Base-by-base conservation (phyloP, 2,888 invertebrate species). In the Pherbina coryleti region DNA sequence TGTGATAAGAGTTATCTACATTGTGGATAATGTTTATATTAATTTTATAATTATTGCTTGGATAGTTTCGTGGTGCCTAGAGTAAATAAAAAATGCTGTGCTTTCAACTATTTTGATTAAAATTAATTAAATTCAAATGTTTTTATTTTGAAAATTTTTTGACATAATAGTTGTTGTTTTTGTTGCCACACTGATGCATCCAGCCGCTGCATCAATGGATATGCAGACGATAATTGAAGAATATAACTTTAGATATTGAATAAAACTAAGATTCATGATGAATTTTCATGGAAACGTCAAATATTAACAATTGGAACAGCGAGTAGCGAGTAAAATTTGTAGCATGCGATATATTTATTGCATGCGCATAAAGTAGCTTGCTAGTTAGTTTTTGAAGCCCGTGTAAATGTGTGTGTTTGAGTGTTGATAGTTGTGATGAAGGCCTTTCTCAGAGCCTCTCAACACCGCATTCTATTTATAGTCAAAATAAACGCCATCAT, bases 201-300 rank as follows among this genome's bases (percentile, higher is more conserved):
- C 81, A 81, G 81, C 81, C 81, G 44, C 53, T 79, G 75, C 75
- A 81, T 53, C 81, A 79, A 77, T 78, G 78, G 9, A 62, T 25
- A 5, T 62, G 2, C 3, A 25, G 5, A 62, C 17, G 14, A 62
- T 25, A 17, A 28, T 44, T 44, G 11, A 11, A 44, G 44, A 14
- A 44, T 44, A 44, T 44, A 44, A 44, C 44, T 44, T 44, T 44
- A 44, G 44, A 44, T 44, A 44, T 44, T 44, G 11, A 11, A 44
- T 44, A 44, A 44, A 44, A 11, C 44, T 14, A 11, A 44, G 44
- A 44, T 44, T 44, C 44, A 44, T 44, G 44, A 44, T 44, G 44
- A 44, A 44, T 11, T 44, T 44, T 44, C 44, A 44, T 44, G 14
- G 44, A 44, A 44, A 44, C 44, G 44, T 44, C 44, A 44, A 44